Percentiles rank a stretch among this genome's conserved stretches.
phyloP scores from a whole-genome alignment of 2,888 invertebrate genomes.

The Noctua janthina region DNA sequence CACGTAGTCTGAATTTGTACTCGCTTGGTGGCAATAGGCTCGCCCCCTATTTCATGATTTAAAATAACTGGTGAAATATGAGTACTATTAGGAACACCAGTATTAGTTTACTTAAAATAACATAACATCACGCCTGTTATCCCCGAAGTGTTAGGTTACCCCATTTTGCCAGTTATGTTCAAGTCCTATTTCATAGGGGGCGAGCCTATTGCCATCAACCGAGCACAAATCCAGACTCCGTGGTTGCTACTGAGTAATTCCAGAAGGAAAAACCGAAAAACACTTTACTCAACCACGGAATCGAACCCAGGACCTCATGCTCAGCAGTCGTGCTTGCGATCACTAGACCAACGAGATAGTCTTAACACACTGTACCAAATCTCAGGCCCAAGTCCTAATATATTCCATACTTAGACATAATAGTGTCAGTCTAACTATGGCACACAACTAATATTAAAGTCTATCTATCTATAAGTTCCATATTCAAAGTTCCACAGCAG shows the following conservation, averaged over 20 bases:
- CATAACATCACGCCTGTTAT: too few relatives aligned
- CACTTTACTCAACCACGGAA: neutral
- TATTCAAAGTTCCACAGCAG: conserved; percentile 35
- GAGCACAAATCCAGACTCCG: too few relatives aligned
- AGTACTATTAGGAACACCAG: too few relatives aligned
- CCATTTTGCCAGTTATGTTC: too few relatives aligned
- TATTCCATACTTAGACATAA: neutral
- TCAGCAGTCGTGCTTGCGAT: neutral
- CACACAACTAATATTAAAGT: conserved; percentile 51
- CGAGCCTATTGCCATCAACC: too few relatives aligned
- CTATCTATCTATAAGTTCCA: conserved; percentile 33
- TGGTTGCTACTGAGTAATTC: too few relatives aligned
- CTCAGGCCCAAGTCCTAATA: neutral
- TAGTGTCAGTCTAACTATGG: conserved; percentile 28
- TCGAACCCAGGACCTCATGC: neutral
- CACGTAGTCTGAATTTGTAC: too few relatives aligned
- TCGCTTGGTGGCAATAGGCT: neutral
- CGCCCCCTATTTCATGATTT: neutral
- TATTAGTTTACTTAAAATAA: too few relatives aligned
- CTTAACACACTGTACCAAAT: neutral
- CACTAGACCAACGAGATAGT: neutral
- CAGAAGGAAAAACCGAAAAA: too few relatives aligned
- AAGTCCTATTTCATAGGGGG: too few relatives aligned
- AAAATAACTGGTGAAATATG: neutral
- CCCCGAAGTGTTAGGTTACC: too few relatives aligned